phyloP scores from a whole-genome alignment of 2,113 vertebrate species.

The Macrotus californicus region DNA sequence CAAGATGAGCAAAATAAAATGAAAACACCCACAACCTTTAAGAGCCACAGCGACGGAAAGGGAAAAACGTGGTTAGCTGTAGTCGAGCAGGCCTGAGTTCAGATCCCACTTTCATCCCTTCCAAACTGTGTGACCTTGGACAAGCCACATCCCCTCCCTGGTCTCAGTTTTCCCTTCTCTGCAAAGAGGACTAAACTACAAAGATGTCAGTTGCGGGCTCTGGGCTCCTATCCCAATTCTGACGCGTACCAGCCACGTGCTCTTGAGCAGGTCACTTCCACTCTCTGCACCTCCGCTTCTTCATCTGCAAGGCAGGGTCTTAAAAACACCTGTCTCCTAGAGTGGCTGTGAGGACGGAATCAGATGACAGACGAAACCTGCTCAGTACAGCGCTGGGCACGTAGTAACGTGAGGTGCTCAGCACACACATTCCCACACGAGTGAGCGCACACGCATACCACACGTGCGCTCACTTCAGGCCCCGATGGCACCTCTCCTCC shows the following conservation, averaged over 20 bases:
- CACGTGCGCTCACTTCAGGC: background rate
- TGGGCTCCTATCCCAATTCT: background rate
- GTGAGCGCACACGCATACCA: accelerated
- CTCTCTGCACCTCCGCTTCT: background rate
- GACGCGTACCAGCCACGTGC: background rate
- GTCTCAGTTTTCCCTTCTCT: background rate
- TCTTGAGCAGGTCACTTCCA: background rate
- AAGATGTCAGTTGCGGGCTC: background rate
- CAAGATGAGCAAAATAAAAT: background rate
- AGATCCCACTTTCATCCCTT: background rate
- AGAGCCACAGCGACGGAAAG: background rate
- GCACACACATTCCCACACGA: background rate
- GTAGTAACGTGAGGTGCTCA: accelerated
- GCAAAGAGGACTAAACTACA: background rate
- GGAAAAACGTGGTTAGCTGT: background rate
- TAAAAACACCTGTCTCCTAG: background rate
- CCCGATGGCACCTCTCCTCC: background rate
- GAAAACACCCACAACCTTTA: background rate
- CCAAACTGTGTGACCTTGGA: background rate
- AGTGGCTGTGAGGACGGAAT: background rate
- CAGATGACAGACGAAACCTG: background rate
- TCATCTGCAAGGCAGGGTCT: background rate
- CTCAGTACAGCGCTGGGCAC: background rate
- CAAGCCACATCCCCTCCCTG: background rate
- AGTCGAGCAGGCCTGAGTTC: accelerated